Percentiles rank a stretch among this genome's conserved stretches.
phyloP scores from a whole-genome alignment of 2,113 vertebrate species.

The Grammomys dolichurus region DNA sequence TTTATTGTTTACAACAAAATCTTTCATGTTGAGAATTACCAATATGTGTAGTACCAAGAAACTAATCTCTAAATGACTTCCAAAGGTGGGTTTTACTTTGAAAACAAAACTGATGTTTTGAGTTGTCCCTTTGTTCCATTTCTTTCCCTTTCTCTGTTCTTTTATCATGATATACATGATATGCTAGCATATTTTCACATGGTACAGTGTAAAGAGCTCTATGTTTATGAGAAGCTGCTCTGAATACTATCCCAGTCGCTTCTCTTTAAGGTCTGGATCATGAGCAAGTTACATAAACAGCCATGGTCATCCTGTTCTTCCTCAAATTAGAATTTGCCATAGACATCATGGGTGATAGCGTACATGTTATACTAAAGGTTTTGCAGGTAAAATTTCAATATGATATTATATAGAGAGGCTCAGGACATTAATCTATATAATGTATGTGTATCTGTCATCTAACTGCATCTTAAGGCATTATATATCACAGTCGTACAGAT shows the following conservation, averaged over 20 bases:
- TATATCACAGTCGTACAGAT: not conserved
- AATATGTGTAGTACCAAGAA: no score
- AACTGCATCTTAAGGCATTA: not conserved
- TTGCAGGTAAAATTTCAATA: not conserved
- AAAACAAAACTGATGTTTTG: not conserved
- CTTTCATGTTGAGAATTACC: slow-evolving; percentile 17
- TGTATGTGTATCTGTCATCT: not conserved
- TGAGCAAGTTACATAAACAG: not conserved
- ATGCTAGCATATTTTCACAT: not conserved
- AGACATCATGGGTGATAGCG: not conserved
- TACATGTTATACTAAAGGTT: not conserved
- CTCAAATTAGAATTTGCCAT: not conserved
- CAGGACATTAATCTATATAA: not conserved
- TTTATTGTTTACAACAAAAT: not conserved
- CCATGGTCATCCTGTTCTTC: not conserved
- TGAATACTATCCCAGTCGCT: not conserved
- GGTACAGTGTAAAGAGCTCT: not conserved
- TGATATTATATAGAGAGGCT: not conserved
- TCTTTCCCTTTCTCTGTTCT: not conserved
- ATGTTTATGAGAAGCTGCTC: not conserved
- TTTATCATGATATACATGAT: not conserved
- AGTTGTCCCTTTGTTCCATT: not conserved
- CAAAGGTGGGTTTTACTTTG: not conserved
- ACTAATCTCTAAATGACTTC: not conserved
- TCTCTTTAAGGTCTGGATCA: not conserved